Conservation (phyloP, 2,888 invertebrate genomes). For the Lepidochrysops patricia region DNA sequence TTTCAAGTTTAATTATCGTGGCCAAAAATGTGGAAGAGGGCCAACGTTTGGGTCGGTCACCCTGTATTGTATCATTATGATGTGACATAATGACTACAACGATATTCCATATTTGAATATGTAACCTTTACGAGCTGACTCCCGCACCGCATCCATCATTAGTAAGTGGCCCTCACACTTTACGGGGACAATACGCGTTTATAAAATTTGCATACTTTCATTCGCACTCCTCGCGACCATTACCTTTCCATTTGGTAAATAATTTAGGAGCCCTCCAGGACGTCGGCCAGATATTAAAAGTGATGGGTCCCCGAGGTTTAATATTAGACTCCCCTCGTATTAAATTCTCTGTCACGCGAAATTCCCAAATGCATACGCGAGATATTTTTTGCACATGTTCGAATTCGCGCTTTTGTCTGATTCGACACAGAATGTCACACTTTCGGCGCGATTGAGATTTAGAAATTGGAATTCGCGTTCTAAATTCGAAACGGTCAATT, state of each 20-base stretch:
- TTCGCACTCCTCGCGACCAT: constrained; percentile 69
- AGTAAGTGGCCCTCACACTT: constrained; percentile 37
- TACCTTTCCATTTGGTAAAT: constrained; percentile 75
- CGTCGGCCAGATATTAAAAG: constrained; percentile 72
- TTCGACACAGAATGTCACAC: constrained; percentile 71
- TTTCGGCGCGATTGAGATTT: constrained; percentile 44
- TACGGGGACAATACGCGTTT: constrained; percentile 60
- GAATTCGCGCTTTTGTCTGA: constrained; percentile 62
- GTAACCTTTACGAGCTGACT: neutral
- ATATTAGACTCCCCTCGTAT: constrained; percentile 73
- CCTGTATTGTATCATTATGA: no score
- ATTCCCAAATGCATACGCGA: constrained; percentile 72
- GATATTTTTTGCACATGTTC: constrained; percentile 75
- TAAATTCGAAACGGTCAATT: constrained; percentile 9
- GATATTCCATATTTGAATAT: constrained; percentile 33
- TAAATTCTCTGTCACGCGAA: constrained; percentile 73
- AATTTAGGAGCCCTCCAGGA: constrained; percentile 72
- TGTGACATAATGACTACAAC: neutral
- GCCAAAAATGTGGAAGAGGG: no score
- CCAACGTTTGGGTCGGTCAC: no score
- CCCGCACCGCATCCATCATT: constrained; percentile 52
- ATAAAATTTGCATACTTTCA: constrained; percentile 72
- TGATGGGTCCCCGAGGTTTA: constrained; percentile 73
- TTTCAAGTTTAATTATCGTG: no score
- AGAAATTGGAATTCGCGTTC: constrained; percentile 36